Evolutionary conservation across 2,797 vertebrate genomes (phyloP).

Genomic region (Catamblyrhynchus diadema): DNA sequence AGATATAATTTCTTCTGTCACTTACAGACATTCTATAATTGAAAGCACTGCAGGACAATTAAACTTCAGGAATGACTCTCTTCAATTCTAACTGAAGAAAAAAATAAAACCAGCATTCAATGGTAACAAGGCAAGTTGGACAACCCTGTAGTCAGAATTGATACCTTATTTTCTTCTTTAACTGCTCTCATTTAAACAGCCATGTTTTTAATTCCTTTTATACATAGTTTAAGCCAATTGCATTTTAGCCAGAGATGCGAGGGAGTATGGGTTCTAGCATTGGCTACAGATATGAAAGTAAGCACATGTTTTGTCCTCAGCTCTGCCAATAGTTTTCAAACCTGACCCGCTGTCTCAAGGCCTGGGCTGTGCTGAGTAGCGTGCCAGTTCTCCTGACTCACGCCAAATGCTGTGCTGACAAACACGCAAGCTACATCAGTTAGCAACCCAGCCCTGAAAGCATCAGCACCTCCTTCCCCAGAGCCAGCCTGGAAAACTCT

Average conservation of each 20-base stretch:
- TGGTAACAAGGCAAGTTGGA: background rate
- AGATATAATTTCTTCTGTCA: background rate
- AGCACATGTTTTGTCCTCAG: background rate
- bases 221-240: background rate
- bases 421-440: background rate
- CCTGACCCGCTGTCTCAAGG: rapidly evolving
- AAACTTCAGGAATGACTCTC: background rate
- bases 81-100: background rate
- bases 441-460: background rate
- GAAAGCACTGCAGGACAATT: background rate
- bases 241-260: background rate
- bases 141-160: background rate
- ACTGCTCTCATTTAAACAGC: background rate
- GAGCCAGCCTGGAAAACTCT: background rate
- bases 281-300: background rate
- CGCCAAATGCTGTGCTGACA: background rate
- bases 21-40: background rate
- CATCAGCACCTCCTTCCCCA: background rate
- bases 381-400: background rate
- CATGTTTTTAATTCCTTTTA: background rate
- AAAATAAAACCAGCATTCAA: background rate
- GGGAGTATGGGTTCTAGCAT: background rate
- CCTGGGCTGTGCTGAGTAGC: background rate
- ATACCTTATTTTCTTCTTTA: background rate
- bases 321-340: background rate